Percentiles rank a stretch among this genome's conserved stretches.
phyloP scores from a whole-genome alignment of 2,797 vertebrate genomes.

The Sternarchorhynchus goeldii region DNA sequence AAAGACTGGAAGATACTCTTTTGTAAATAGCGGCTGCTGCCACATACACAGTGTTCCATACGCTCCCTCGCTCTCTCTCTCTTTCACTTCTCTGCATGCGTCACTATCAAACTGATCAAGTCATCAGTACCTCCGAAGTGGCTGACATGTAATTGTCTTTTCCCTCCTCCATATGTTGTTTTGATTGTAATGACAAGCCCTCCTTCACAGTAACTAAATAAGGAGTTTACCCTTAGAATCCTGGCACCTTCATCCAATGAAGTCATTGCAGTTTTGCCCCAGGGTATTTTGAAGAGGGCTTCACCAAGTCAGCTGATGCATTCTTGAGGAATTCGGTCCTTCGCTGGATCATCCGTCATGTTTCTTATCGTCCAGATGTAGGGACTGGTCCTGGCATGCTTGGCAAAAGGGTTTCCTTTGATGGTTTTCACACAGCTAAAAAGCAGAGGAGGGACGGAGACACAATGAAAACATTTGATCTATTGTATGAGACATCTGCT shows the following conservation, averaged over 20 bases:
- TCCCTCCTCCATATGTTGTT: neutral
- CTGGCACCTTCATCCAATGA: neutral
- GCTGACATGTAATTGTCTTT: constrained; percentile 2
- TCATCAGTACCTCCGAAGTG: neutral
- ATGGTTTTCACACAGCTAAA: neutral
- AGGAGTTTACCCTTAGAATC: neutral
- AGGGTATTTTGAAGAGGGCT: neutral
- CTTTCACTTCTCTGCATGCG: neutral
- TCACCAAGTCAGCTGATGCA: neutral
- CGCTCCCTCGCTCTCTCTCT: neutral
- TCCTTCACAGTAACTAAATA: no score
- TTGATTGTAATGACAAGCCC: no score
- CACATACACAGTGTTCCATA: neutral
- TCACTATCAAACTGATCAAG: constrained; percentile 1
- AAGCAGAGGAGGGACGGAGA: neutral
- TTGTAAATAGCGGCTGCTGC: no score
- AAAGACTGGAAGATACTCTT: no score
- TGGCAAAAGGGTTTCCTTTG: neutral
- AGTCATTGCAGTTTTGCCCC: neutral
- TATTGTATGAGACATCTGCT: neutral
- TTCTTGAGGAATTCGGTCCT: neutral
- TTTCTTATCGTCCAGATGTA: neutral
- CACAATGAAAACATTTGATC: neutral
- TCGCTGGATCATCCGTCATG: neutral
- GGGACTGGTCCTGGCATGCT: neutral